Evolutionary conservation across 1,140 invertebrate species (phyloP), one percentile per base, ranked within the genome.

Genomic region (Oreohelix idahoensis): DNA sequence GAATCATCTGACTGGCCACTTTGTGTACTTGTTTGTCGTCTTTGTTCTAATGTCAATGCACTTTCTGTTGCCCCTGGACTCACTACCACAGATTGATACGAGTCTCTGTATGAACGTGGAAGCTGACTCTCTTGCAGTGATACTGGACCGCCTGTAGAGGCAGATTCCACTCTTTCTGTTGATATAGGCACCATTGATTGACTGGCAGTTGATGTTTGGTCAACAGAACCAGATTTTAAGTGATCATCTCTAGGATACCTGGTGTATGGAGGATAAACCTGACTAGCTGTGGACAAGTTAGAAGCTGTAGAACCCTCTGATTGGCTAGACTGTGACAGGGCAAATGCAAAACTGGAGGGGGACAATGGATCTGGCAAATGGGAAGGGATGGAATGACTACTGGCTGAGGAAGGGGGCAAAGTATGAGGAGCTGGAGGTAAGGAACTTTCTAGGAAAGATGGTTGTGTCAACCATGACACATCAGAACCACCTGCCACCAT

Each of bases 1-100:
- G 80, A 63, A 36, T 82, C 80, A 20, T 75, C 80, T 15, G 79
- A 17, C 29, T 66, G 63, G 8, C 38, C 15, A 45, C 23, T 23
- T 10, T 38, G 35, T 26, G 36, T 1, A 51, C 36, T 71, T 26
- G 15, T 11, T 23, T 58, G 45, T 36, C 35, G 51, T 53, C 80
- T 39, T 45, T 82, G 80, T 35, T 82, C 80, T 74, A 75, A 42
- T 38, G 42, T 51, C 45, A 82, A 32, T 82, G 49, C 70, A 75
- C 38, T 69, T 15, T 79, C 58, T 39, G 32, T 39, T 38, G 51
- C 71, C 11, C 80, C 71, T 13, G 71, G n/a, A n/a, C 45, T 39
- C 11, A 63, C 49, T 5, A 63, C 39, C 0, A 26, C 32, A 35
- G 71, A 17, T 13, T 82, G 45, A 51, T 81, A 70, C 8, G 69